Evolutionary conservation across 2,113 vertebrate species (phyloP).

Genomic region (Trematocara marginatum): DNA sequence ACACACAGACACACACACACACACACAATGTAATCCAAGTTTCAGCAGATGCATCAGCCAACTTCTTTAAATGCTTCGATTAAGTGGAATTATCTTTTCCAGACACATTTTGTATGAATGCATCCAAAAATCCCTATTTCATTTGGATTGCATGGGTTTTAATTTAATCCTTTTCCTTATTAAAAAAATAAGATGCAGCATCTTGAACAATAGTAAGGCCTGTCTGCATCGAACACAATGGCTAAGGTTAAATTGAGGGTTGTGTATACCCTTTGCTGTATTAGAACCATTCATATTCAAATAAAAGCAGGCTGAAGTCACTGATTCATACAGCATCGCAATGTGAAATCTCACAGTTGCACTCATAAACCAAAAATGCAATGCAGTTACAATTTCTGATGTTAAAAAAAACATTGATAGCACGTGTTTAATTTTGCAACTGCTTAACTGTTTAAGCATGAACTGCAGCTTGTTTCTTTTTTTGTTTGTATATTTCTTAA

Average conservation of each 20-base stretch:
- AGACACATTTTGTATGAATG: conserved; percentile 74
- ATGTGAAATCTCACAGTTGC: conserved; percentile 29
- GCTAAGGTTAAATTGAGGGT: conserved; percentile 77
- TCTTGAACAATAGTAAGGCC: conserved; percentile 71
- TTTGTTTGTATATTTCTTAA: neutral
- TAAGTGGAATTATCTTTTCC: conserved; percentile 78
- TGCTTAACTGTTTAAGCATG: neutral
- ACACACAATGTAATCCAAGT: conserved; percentile 56
- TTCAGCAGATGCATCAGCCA: conserved; percentile 58
- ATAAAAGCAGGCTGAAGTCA: conserved; percentile 45
- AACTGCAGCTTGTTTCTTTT: neutral
- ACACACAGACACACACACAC: neutral
- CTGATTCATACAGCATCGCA: conserved; percentile 16
- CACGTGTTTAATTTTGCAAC: neutral
- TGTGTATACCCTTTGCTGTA: conserved; percentile 68
- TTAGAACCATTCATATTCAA: conserved; percentile 69
- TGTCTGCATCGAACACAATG: conserved; percentile 69
- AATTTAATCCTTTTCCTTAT: conserved; percentile 76
- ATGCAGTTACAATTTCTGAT: conserved; percentile 6
- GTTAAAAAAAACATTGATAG: neutral
- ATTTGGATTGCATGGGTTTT: conserved; percentile 73
- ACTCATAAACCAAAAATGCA: conserved; percentile 17
- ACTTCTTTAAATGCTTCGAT: conserved; percentile 73
- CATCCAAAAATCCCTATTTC: conserved; percentile 71
- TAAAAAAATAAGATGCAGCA: conserved; percentile 72